Evolutionary conservation across 2,113 vertebrate genomes (phyloP), one percentile per base, ranked within the genome.

Genomic region (Aythya baeri): DNA sequence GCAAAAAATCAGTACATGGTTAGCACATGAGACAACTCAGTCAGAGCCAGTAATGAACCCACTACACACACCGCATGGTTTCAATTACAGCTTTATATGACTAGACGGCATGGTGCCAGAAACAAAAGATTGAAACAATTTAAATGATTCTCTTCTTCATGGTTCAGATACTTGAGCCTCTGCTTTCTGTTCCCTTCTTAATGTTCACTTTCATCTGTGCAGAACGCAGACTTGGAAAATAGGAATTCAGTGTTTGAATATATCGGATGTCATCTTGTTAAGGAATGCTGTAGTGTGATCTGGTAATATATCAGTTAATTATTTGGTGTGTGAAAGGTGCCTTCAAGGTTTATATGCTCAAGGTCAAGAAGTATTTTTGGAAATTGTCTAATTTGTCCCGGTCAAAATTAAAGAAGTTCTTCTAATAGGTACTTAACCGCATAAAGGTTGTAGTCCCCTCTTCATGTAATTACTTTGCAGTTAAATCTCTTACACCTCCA

Each of bases 81-180:
- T 98, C 97, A 96, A 93, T 98, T 98, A 97, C 94, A 95, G 96
- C 95, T 97, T 97, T 95, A 87, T 97, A 76, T 59, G 97, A 95
- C 96, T 32, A 97, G 97, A 98, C 96, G 96, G 94, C 93, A 43
- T 95, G 96, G 98, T 97, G 96, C 97, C 96, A 93, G 97, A 75
- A 91, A 96, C 89, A 90, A 97, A 93, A 41, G 41, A 96, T 62
- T 96, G 96, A 63, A 97, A 94, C 91, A 78, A 55, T 83, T 94
- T 87, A 82, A 91, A 94, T 93, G 74, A 91, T 95, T 97, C 96
- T 96, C 93, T 80, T 96, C 91, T 97, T 97, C 95, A 76, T 92
- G 90, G 82, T 96, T 97, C 96, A 93, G 87, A 80, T 96, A 97
- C 87, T 91, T 87, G 92, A 91, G 88, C 72, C 76, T 93, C 89